Evolutionary conservation across 2,797 vertebrate genomes (phyloP).

Genomic region (Catostomus latipinnis): DNA sequence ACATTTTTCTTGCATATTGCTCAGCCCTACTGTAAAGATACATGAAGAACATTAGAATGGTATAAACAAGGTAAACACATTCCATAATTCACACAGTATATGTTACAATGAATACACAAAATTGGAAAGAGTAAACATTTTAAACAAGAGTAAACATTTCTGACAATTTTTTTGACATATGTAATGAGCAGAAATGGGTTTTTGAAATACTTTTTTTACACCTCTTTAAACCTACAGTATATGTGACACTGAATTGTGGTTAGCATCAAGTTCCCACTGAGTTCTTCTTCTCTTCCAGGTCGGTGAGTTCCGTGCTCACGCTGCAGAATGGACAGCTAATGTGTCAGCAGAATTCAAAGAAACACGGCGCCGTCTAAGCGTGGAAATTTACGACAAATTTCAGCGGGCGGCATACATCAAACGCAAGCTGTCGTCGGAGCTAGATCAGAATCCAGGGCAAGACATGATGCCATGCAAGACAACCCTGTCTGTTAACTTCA

Average conservation of each 20-base stretch:
- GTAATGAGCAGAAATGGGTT: too few species aligned
- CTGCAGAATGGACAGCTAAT: slow-evolving; percentile 95
- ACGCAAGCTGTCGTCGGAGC: slow-evolving; percentile 91
- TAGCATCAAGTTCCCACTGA: background rate
- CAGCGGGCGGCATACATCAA: slow-evolving; percentile 94
- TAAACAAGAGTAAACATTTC: background rate
- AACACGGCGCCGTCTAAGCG: slow-evolving; percentile 90
- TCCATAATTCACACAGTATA: too few species aligned
- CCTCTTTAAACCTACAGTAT: background rate
- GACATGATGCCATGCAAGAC: slow-evolving; percentile 87
- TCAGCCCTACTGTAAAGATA: too few species aligned
- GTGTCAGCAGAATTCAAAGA: slow-evolving; percentile 97
- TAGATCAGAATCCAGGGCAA: slow-evolving; percentile 83
- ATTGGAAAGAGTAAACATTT: too few species aligned
- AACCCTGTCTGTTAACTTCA: slow-evolving; percentile 84
- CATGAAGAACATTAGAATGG: too few species aligned
- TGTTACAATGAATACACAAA: too few species aligned
- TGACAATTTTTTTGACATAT: background rate
- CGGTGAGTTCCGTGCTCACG: slow-evolving; percentile 94
- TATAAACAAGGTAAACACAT: too few species aligned
- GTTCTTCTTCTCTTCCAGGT: slow-evolving; percentile 76
- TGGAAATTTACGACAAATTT: slow-evolving; percentile 97
- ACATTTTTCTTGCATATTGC: too few species aligned
- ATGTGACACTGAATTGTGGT: background rate
- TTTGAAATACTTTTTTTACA: background rate